Percentiles rank a stretch among this genome's conserved stretches.
phyloP scores from a whole-genome alignment of 2,113 vertebrate genomes.

The Chamaea fasciata region DNA sequence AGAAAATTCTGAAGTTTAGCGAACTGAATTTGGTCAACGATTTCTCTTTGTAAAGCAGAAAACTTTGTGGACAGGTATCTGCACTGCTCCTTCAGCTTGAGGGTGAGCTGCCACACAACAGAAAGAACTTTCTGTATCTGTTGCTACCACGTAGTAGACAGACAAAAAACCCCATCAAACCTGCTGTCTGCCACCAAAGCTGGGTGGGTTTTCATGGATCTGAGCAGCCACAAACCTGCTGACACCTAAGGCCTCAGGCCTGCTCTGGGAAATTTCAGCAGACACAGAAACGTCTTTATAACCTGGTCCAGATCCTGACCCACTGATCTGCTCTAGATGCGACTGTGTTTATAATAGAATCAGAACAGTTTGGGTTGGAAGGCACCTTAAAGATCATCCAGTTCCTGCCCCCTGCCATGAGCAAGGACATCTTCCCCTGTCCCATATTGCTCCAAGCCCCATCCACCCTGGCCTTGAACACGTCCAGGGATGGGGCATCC shows the following conservation, averaged over 20 bases:
- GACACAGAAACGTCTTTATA: not conserved
- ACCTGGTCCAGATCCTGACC: not conserved
- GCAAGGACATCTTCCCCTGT: not conserved
- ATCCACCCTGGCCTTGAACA: not conserved
- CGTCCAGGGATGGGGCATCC: not conserved
- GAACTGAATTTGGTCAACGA: not conserved
- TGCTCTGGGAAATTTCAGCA: not conserved
- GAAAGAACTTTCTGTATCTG: not conserved
- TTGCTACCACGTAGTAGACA: rapidly evolving
- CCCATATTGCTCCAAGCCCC: too few species aligned
- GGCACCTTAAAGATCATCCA: not conserved
- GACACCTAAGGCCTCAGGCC: not conserved
- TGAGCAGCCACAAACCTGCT: not conserved
- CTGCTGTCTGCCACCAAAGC: not conserved
- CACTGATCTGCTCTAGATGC: not conserved
- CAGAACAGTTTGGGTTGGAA: not conserved
- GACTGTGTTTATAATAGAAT: rapidly evolving
- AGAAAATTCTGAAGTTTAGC: not conserved
- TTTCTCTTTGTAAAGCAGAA: not conserved
- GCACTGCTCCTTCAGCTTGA: not conserved
- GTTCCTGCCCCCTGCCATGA: rapidly evolving
- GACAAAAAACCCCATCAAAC: not conserved
- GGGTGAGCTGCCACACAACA: not conserved
- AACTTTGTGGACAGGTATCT: not conserved
- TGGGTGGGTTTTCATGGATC: not conserved